These are phyloP conservation scores for Limnephilus rhombicus DNA, from an alignment of 2,888 invertebrate species.

Conservation along the genomic window DNA sequence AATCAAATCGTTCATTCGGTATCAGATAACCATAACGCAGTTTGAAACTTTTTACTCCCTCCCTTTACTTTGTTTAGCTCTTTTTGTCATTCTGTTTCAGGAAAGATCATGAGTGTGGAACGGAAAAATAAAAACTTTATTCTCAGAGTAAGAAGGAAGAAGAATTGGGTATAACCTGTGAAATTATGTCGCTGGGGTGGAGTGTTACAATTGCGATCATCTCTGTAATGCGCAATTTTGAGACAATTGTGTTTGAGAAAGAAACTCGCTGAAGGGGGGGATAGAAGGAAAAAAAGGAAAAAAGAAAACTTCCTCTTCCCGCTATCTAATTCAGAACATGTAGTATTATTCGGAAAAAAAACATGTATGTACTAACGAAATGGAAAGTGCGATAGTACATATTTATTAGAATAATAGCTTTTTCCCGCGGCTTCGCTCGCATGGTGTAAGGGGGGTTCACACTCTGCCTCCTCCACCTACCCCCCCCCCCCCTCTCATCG, in stretches of 20 bases:
- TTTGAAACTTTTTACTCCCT: neutral
- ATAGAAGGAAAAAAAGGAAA: neutral
- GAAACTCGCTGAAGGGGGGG: neutral
- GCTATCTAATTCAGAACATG: neutral
- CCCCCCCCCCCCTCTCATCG: too few relatives aligned
- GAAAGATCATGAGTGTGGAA: constrained; percentile 1
- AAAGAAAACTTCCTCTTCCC: neutral
- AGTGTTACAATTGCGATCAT: constrained; percentile 37
- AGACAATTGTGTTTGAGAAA: constrained; percentile 28
- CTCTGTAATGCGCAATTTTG: constrained; percentile 34
- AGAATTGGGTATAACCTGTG: constrained; percentile 1
- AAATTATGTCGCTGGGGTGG: constrained; percentile 23
- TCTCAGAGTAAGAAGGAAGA: neutral
- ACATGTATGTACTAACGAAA: neutral
- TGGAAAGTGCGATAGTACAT: too few relatives aligned
- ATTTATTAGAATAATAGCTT: too few relatives aligned
- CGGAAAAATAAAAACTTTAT: neutral
- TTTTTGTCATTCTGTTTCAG: neutral
- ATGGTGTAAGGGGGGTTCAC: too few relatives aligned
- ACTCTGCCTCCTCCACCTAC: too few relatives aligned
- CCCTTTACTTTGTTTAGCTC: neutral
- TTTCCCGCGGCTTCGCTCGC: too few relatives aligned
- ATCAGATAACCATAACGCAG: neutral
- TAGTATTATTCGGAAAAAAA: neutral
- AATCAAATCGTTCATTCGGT: neutral